phyloP scores from a whole-genome alignment of 2,113 vertebrate species.

The Sitta europaea region DNA sequence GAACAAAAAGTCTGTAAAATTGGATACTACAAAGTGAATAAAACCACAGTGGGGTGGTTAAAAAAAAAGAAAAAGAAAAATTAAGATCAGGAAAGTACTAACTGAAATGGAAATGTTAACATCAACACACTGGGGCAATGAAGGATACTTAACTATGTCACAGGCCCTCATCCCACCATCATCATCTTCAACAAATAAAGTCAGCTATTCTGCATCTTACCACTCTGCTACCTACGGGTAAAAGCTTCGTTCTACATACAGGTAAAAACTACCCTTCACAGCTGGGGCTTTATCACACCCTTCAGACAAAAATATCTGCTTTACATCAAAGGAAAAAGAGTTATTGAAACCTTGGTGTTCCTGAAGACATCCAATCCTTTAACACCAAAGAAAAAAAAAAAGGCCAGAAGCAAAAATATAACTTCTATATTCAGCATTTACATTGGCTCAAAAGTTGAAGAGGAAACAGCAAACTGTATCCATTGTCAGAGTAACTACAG shows the following conservation, averaged over 20 bases:
- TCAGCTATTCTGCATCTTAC: not conserved
- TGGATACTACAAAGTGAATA: not conserved
- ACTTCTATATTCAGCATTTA: not conserved
- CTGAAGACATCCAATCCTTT: not conserved
- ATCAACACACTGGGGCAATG: not conserved
- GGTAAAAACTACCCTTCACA: not conserved
- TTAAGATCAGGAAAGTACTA: not conserved
- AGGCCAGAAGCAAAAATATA: not conserved
- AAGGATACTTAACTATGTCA: not conserved
- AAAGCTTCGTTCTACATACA: not conserved
- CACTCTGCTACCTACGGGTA: not conserved
- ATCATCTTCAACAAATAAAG: not conserved
- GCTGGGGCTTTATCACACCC: not conserved
- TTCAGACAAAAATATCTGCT: not conserved
- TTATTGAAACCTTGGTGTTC: not conserved
- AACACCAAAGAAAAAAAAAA: not conserved
- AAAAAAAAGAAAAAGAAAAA: not conserved
- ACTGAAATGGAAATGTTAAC: not conserved
- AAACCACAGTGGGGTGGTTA: rapidly evolving
- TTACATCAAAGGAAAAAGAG: not conserved
- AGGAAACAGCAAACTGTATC: not conserved
- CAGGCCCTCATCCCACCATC: not conserved
- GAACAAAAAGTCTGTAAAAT: not conserved
- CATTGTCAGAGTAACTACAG: not conserved
- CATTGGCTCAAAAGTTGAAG: not conserved